These are phyloP conservation scores for Ephialtes manifestator DNA, from an alignment of 2,888 invertebrate species.

Conservation along the genomic window DNA sequence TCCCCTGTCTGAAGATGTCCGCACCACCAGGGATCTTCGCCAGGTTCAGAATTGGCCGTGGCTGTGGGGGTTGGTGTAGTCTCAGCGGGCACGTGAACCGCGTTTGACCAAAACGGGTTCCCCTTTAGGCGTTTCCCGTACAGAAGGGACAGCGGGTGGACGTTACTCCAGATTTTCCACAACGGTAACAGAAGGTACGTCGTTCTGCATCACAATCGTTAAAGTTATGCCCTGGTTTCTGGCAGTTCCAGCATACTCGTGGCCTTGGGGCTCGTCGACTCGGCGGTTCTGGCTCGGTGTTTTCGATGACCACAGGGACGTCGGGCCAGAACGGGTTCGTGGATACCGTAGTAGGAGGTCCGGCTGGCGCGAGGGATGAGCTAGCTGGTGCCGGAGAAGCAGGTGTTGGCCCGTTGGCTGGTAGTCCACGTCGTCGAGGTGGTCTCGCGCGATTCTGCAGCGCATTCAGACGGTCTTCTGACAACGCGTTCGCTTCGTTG, in stretches of 20 bases:
- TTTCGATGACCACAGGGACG: not conserved
- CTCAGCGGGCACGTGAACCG: not conserved
- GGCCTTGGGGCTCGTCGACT: not conserved
- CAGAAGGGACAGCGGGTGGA: not conserved
- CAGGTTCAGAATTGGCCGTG: not conserved
- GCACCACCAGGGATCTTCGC: not conserved
- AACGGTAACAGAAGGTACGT: not conserved
- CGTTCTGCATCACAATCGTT: not conserved
- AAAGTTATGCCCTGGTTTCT: not conserved
- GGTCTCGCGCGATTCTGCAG: no score
- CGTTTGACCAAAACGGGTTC: not conserved
- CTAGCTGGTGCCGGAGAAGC: no score
- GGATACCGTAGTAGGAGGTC: not conserved
- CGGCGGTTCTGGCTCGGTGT: not conserved
- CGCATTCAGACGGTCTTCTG: no score
- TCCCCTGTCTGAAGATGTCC: not conserved
- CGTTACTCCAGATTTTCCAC: not conserved
- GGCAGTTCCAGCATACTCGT: not conserved
- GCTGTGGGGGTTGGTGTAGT: not conserved
- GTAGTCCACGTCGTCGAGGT: no score
- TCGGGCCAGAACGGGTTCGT: not conserved
- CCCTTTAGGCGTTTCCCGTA: slow-evolving; percentile 3
- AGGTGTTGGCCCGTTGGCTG: no score
- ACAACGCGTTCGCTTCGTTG: no score
- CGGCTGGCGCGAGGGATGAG: no score